phyloP scores from a whole-genome alignment of 2,797 vertebrate genomes.

The Sebastes trivittatus region DNA sequence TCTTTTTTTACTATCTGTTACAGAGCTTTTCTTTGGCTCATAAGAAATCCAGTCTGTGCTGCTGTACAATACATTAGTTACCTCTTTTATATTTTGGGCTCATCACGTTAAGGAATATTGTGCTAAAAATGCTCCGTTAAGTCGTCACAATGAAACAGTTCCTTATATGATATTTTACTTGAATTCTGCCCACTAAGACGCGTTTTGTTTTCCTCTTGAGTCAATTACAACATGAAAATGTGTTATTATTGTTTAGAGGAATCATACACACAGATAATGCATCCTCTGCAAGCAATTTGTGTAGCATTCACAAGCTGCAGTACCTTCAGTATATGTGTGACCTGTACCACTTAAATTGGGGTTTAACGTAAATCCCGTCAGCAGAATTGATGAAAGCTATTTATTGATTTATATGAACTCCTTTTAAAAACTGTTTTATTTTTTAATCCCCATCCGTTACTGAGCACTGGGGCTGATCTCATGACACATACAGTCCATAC shows the following conservation, averaged over 20 bases:
- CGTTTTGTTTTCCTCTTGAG: slow-evolving; percentile 34
- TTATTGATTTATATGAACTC: slow-evolving; percentile 10
- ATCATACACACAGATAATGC: slow-evolving; percentile 15
- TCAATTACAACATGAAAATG: slow-evolving; percentile 8
- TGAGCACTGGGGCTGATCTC: slow-evolving; percentile 49
- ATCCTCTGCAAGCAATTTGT: slow-evolving; percentile 51
- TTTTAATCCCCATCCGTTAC: slow-evolving; percentile 22
- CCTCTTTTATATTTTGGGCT: slow-evolving; percentile 72
- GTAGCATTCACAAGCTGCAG: slow-evolving; percentile 60
- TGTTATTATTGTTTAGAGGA: neutral
- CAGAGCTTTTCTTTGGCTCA: slow-evolving; percentile 55
- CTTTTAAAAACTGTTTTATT: neutral
- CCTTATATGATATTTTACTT: slow-evolving; percentile 55
- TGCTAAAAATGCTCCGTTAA: slow-evolving; percentile 42
- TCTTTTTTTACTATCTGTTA: slow-evolving; percentile 39
- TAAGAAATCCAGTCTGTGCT: slow-evolving; percentile 70
- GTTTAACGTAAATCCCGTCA: slow-evolving; percentile 11
- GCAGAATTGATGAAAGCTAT: slow-evolving; percentile 22
- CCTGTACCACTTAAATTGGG: slow-evolving; percentile 33
- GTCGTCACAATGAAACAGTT: slow-evolving; percentile 35
- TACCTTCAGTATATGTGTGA: slow-evolving; percentile 42
- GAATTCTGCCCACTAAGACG: slow-evolving; percentile 54
- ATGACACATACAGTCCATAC: slow-evolving; percentile 32
- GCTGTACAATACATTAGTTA: slow-evolving; percentile 81
- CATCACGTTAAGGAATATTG: slow-evolving; percentile 37